Evolutionary conservation across 1,140 invertebrate species (phyloP).

Genomic region (Brachionus rubens): DNA sequence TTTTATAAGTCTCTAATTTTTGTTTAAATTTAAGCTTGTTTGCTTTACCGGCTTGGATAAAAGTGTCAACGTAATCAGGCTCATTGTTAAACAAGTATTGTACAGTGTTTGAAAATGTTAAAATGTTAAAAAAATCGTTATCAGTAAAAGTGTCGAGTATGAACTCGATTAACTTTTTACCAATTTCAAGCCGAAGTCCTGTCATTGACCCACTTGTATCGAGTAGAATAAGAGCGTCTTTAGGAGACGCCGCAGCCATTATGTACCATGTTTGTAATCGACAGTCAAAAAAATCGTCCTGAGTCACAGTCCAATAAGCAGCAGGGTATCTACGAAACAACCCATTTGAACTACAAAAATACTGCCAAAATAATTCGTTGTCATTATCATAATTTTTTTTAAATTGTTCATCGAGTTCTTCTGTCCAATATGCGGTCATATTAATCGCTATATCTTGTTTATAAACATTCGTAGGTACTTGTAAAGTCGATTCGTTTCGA

Average conservation of each 20-base stretch:
- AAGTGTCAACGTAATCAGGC: conserved; percentile 5
- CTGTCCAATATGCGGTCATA: conserved; percentile 22
- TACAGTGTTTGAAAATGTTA: conserved; percentile 53
- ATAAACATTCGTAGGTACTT: conserved; percentile 43
- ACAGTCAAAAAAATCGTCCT: conserved; percentile 46
- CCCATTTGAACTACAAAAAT: conserved; percentile 46
- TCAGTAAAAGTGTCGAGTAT: conserved; percentile 93
- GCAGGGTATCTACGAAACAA: conserved; percentile 36
- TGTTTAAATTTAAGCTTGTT: conserved; percentile 39
- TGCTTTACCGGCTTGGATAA: conserved; percentile 34
- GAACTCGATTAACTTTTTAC: conserved; percentile 80
- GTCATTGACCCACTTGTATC: conserved; percentile 97
- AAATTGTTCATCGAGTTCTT: conserved; percentile 5
- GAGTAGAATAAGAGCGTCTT: conserved; percentile 90
- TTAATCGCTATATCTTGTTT: conserved; percentile 27
- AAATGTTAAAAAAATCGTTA: conserved; percentile 93
- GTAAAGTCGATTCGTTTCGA: conserved; percentile 21
- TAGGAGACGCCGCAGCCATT: conserved; percentile 91
- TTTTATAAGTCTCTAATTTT: conserved; percentile 4
- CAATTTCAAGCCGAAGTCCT: conserved; percentile 84
- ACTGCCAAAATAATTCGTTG: conserved; percentile 40
- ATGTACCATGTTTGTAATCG: conserved; percentile 69
- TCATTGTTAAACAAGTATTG: conserved; percentile 32
- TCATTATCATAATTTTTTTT: conserved; percentile 38
- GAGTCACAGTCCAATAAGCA: not conserved